These are phyloP conservation scores for Melitaea cinxia DNA, from an alignment of 1,140 invertebrate genomes.

Conservation along the genomic window DNA sequence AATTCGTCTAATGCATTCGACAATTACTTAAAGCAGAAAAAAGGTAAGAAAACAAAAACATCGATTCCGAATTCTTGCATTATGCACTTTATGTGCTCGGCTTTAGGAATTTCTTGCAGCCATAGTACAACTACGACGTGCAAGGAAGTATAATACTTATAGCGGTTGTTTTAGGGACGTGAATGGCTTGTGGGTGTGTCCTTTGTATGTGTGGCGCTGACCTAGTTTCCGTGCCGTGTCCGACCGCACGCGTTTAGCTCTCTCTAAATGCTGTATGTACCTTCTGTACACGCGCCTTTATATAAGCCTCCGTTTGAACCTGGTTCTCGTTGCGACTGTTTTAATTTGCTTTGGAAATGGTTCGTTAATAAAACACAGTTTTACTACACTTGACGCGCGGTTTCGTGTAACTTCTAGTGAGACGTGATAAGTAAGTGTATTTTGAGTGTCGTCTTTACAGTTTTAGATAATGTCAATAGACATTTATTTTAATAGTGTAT, in stretches of 20 bases:
- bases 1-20: no score
- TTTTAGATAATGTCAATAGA: no score
- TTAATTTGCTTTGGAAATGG: constrained; percentile 19
- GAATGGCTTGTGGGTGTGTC: constrained; percentile 8
- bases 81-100: constrained; percentile 32
- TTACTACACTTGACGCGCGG: no score
- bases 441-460: no score
- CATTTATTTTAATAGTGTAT: no score
- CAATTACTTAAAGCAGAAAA: no score
- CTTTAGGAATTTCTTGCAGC: constrained; percentile 28
- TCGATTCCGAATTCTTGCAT: constrained; percentile 24
- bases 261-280: constrained; percentile 18
- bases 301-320: constrained; percentile 22
- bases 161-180: neutral
- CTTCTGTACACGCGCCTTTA: constrained; percentile 22
- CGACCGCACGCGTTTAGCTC: constrained; percentile 25
- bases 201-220: constrained; percentile 12
- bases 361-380: neutral
- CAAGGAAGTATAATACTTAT: constrained; percentile 4
- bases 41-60: no score
- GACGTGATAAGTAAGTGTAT: no score
- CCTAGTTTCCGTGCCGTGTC: constrained; percentile 26
- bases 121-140: neutral
- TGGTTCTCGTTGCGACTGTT: constrained; percentile 10
- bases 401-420: no score